Percentiles rank a stretch among this genome's conserved stretches.
Evolutionary conservation across 2,113 vertebrate species (phyloP).

Genomic region (Dipodomys merriami): DNA sequence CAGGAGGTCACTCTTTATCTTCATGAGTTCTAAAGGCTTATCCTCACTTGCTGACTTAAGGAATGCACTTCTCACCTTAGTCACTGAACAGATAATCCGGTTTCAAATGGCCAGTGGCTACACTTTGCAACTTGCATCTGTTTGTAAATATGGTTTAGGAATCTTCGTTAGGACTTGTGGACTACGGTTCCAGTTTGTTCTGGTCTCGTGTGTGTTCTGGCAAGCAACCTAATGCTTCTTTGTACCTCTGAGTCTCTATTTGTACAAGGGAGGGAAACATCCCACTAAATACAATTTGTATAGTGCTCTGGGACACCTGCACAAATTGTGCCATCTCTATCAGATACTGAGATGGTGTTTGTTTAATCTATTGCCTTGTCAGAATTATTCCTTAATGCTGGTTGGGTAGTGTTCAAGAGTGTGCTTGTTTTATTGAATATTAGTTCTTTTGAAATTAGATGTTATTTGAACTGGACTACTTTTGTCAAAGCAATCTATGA

Average conservation of each 20-base stretch:
- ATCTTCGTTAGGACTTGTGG: conserved; percentile 66
- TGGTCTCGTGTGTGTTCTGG: conserved; percentile 68
- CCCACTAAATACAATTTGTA: conserved; percentile 58
- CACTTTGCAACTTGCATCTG: conserved; percentile 57
- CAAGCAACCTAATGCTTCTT: conserved; percentile 61
- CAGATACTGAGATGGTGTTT: conserved; percentile 72
- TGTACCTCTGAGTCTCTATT: conserved; percentile 68
- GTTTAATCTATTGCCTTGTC: conserved; percentile 72
- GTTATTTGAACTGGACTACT: conserved; percentile 61
- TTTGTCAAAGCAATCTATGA: conserved; percentile 67
- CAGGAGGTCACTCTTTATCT: neutral
- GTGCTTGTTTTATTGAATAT: conserved; percentile 73
- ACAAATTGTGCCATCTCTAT: conserved; percentile 71
- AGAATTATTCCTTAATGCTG: conserved; percentile 61
- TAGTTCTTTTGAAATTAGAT: conserved; percentile 68
- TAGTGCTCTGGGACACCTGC: conserved; percentile 72
- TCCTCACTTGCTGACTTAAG: conserved; percentile 7
- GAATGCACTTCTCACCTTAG: neutral
- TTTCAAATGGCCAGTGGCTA: neutral
- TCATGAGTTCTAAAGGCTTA: neutral
- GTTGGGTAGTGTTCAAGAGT: conserved; percentile 56
- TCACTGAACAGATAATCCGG: neutral
- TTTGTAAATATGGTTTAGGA: conserved; percentile 73
- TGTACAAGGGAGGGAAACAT: conserved; percentile 39
- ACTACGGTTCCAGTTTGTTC: conserved; percentile 66